Percentiles rank a stretch among this genome's conserved stretches.
Evolutionary conservation across 2,888 invertebrate genomes (phyloP).

Genomic region (Drosophila quinaria): DNA sequence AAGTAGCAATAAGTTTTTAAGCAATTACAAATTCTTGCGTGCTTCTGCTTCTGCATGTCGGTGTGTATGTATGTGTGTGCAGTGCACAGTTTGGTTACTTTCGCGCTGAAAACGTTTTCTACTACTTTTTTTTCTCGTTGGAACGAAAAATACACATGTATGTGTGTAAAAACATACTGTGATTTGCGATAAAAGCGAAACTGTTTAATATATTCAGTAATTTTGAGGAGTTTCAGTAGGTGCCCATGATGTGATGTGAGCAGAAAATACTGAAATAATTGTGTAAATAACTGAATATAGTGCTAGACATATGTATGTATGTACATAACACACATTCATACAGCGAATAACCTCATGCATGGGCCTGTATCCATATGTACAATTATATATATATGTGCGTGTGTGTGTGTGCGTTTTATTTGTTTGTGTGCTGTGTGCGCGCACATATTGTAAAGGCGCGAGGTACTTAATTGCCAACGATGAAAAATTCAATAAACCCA

Average conservation of each 20-base stretch:
- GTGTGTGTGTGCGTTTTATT: slow-evolving; percentile 29
- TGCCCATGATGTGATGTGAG: slow-evolving; percentile 13
- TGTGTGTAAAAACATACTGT: slow-evolving; percentile 28
- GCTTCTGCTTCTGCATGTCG: slow-evolving; percentile 57
- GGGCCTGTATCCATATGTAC: slow-evolving; percentile 32
- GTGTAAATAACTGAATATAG: slow-evolving; percentile 79
- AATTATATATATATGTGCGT: slow-evolving; percentile 14
- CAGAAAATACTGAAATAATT: slow-evolving; percentile 48
- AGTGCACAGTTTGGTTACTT: slow-evolving; percentile 69
- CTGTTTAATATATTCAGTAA: slow-evolving; percentile 33
- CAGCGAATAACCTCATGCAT: slow-evolving; percentile 34
- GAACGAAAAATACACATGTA: slow-evolving; percentile 36
- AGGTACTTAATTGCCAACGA: slow-evolving; percentile 64
- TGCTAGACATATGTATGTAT: slow-evolving; percentile 45
- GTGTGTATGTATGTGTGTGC: slow-evolving; percentile 46
- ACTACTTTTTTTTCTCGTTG: slow-evolving; percentile 55
- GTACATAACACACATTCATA: slow-evolving; percentile 48
- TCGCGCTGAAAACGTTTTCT: slow-evolving; percentile 76
- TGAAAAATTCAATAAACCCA: slow-evolving; percentile 66
- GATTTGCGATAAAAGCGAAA: slow-evolving; percentile 46
- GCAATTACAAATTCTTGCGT: slow-evolving; percentile 75
- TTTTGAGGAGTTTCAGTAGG: slow-evolving; percentile 33
- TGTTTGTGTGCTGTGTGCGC: slow-evolving; percentile 55
- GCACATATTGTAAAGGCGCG: slow-evolving; percentile 71
- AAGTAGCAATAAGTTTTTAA: slow-evolving; percentile 57